phyloP scores from a whole-genome alignment of 2,797 vertebrate species.

The Peromyscus eremicus region DNA sequence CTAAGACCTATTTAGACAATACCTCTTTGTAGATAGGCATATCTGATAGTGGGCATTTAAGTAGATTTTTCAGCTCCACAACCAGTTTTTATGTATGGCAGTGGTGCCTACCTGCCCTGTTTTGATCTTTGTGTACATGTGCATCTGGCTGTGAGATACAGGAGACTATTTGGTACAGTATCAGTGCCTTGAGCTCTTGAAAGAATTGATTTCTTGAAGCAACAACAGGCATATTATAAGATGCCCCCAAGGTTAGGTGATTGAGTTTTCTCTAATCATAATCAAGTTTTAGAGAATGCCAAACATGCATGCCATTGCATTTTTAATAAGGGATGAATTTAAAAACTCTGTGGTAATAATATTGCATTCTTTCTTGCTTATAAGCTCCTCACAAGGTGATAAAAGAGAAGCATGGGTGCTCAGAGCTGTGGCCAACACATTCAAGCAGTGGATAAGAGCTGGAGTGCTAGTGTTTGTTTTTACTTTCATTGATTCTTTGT shows the following conservation, averaged over 20 bases:
- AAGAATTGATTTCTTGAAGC: neutral
- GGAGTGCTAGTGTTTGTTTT: no score
- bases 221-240: neutral
- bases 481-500: no score
- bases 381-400: neutral
- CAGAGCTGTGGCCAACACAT: neutral
- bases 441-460: neutral
- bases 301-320: neutral
- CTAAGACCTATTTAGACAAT: neutral
- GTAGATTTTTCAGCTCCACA: neutral
- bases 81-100: neutral
- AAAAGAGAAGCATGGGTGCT: neutral
- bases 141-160: neutral
- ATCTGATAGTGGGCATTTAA: neutral
- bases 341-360: neutral
- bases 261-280: slow-evolving; percentile 2
- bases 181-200: neutral
- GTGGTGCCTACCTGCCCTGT: neutral
- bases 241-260: neutral
- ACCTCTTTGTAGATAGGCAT: neutral
- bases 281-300: neutral
- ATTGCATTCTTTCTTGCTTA: neutral
- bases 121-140: neutral
- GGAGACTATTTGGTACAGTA: neutral
- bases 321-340: slow-evolving; percentile 26